Base-by-base conservation (phyloP, 2,888 invertebrate genomes). In the Seira musarum region DNA sequence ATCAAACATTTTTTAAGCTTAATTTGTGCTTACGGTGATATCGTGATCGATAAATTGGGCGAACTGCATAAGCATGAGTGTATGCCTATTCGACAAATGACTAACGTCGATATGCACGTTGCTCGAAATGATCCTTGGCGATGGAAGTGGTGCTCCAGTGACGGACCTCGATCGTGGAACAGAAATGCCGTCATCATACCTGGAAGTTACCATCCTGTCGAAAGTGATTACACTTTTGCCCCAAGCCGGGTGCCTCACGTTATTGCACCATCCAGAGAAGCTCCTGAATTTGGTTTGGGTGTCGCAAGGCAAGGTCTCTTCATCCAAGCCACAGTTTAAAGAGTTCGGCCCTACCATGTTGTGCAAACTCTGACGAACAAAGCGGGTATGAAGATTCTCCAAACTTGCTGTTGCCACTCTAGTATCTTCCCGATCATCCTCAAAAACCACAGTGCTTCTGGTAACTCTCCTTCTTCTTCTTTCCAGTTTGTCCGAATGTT, bases 51-150 rank as follows among this genome's bases (percentile, higher is more conserved):
- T 89, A 87, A 98, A 94, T 46, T 85, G 85, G 35, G 80, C 97
- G 87, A 93, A 97, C 90, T 97, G 97, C 97, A 98, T 98, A 57
- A 95, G 92, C 94, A 97, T 95, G 19, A 97, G 90, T 0, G 96
- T 94, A 89, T 97, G 97, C 5, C 96, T 91, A 0, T 93, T 93
- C 88, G 96, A 96, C 21, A 96, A 90, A 88, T 96, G 95, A 40
- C 96, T 96, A 80, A 96, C 95, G 87, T 97, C 96, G 0, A 96
- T 95, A 89, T 98, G 98, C 67, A 98, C 94, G 0, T 93, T 92
- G 0, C 96, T 94, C 0, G 97, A 97, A 49, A 98, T 92, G 0
- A 93, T 90, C 57, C 98, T 91, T 0, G 97, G 96, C 25, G 96
- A 96, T 0, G 97, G 97, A 21, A 98, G 89, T 0, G 92, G 92